A percentile compares a stretch with the other conserved stretches of the same genome.
phyloP scores from a whole-genome alignment of 2,888 invertebrate species.

The Strigamia crassipes region DNA sequence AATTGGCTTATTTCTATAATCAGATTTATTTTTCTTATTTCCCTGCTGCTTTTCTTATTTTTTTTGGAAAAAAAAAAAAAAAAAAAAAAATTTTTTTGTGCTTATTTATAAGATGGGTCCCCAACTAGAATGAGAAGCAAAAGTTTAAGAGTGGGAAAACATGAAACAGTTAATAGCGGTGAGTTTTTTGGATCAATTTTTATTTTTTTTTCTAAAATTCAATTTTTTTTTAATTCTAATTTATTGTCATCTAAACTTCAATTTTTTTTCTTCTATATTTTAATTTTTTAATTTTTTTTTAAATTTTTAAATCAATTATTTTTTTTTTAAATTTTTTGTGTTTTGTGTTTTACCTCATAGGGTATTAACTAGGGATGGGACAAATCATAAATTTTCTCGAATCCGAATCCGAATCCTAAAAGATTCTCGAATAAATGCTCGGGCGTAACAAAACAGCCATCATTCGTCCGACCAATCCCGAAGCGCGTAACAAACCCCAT shows the following conservation, averaged over 20 bases:
- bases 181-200: not conserved
- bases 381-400: no score
- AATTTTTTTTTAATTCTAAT: not conserved
- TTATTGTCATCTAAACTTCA: not conserved
- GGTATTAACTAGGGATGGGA: no score
- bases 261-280: not conserved
- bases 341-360: no score
- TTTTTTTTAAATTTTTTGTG: no score
- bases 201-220: not conserved
- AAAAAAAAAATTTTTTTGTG: constrained; percentile 44
- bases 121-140: constrained; percentile 41
- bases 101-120: constrained; percentile 42
- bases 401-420: no score
- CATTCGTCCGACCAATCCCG: no score
- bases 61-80: constrained; percentile 44
- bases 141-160: not conserved
- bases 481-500: no score
- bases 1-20: constrained; percentile 8
- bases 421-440: no score
- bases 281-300: no score
- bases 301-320: no score
- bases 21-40: no score
- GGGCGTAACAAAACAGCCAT: no score
- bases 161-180: not conserved
- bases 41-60: not conserved